Percentiles rank a stretch among this genome's conserved stretches.
Evolutionary conservation across 2,113 vertebrate genomes (phyloP).

Genomic region (Epinephelus fuscoguttatus): DNA sequence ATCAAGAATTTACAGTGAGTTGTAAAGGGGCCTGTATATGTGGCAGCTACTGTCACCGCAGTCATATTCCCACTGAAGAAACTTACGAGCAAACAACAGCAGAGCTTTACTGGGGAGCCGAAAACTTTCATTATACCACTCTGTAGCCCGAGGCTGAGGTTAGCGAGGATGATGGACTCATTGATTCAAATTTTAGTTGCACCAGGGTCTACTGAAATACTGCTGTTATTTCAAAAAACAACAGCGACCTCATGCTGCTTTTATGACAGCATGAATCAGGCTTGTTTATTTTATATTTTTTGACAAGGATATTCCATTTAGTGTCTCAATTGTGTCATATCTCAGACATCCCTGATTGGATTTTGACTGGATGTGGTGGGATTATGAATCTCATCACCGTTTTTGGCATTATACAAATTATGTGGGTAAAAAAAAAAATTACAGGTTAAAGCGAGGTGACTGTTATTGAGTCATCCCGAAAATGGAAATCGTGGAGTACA

Average conservation of each 20-base stretch:
- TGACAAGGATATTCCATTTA: neutral
- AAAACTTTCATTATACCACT: conserved; percentile 30
- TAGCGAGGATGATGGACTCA: conserved; percentile 40
- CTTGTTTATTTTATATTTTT: neutral
- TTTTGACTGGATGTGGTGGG: conserved; percentile 7
- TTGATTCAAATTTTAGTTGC: conserved; percentile 27
- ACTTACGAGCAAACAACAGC: conserved; percentile 34
- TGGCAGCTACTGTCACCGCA: conserved; percentile 48
- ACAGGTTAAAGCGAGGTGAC: neutral
- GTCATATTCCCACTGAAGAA: conserved; percentile 43
- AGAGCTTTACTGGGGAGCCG: conserved; percentile 31
- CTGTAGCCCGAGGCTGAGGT: conserved; percentile 44
- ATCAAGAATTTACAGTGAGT: conserved; percentile 69
- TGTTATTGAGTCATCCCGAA: neutral
- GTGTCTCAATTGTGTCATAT: neutral
- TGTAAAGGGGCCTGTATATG: conserved; percentile 56
- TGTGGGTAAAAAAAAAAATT: neutral
- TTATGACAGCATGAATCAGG: neutral
- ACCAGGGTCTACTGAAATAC: conserved; percentile 22
- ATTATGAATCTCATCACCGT: conserved; percentile 31
- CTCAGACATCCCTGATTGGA: conserved; percentile 23
- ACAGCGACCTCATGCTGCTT: neutral
- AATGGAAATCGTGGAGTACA: neutral
- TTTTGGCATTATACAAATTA: conserved; percentile 16
- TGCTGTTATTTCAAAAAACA: neutral